Conservation (phyloP, 2,797 vertebrate genomes). For the Melanitta fusca region DNA sequence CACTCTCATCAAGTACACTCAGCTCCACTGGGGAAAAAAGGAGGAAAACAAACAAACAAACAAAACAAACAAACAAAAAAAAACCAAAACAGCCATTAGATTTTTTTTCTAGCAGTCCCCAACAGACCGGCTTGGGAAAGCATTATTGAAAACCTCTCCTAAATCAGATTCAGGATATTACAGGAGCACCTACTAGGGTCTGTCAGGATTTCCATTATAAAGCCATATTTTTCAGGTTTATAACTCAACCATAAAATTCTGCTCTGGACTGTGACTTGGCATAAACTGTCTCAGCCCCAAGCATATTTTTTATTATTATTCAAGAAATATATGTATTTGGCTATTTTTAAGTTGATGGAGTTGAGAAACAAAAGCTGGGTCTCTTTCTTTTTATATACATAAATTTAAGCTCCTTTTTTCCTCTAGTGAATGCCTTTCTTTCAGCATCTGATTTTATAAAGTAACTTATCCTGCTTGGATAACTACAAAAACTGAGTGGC, state of each 20-base stretch:
- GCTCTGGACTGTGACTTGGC: conserved; percentile 59
- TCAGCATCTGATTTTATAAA: background rate
- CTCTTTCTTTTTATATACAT: background rate
- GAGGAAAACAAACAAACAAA: background rate
- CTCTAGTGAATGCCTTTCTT: background rate
- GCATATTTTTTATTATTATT: conserved; percentile 60
- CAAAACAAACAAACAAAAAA: background rate
- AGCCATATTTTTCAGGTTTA: conserved; percentile 74
- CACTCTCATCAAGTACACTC: background rate
- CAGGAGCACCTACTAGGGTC: conserved; percentile 58
- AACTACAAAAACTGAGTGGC: background rate
- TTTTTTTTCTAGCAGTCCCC: conserved; percentile 50
- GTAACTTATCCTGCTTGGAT: background rate
- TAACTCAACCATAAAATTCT: conserved; percentile 66
- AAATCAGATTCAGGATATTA: conserved; percentile 80
- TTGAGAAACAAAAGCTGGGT: conserved; percentile 52
- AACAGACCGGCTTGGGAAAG: conserved; percentile 69
- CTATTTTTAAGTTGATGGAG: conserved; percentile 63
- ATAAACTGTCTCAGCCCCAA: conserved; percentile 71
- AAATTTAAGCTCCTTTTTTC: conserved; percentile 40
- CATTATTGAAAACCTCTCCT: conserved; percentile 76
- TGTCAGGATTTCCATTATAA: conserved; percentile 80
- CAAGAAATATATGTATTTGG: conserved; percentile 55
- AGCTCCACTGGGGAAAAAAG: background rate
- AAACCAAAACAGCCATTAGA: background rate